Evolutionary conservation across 92 coral and sea anemone genomes (phyloP).

Genomic region (Paragorgia papillata): DNA sequence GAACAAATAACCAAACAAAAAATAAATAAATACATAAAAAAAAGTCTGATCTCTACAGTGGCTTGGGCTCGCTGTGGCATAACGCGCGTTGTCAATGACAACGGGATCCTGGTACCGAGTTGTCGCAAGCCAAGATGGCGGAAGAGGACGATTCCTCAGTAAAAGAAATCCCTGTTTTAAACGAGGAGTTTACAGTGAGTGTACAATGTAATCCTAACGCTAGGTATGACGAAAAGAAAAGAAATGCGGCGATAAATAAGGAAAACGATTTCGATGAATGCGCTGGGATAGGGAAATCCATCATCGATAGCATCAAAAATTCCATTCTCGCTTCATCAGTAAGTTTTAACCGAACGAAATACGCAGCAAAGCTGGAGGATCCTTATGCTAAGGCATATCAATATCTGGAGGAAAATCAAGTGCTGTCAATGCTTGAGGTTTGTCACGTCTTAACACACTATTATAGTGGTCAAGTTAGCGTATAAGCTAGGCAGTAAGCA

Average conservation of each 20-base stretch:
- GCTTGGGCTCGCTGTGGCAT: no score
- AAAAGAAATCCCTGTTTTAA: no score
- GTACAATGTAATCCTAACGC: no score
- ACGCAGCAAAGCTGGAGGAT: background rate
- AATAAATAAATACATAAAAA: no score
- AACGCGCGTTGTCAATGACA: no score
- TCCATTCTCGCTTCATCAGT: conserved; percentile 19
- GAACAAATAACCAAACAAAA: no score
- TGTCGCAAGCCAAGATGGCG: background rate
- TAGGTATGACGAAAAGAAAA: background rate
- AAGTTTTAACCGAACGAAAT: background rate
- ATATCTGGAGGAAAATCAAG: conserved; percentile 32
- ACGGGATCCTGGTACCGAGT: no score
- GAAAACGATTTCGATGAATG: conserved; percentile 9
- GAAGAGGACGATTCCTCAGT: background rate
- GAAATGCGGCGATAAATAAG: background rate
- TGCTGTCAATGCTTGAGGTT: conserved; percentile 38
- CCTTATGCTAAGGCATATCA: conserved; percentile 31
- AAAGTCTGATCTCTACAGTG: no score
- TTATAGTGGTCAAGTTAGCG: background rate
- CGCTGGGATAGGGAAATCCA: conserved; percentile 2
- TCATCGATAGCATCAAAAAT: conserved; percentile 15
- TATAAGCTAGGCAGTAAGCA: no score
- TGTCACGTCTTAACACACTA: background rate
- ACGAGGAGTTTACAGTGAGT: no score